phyloP scores from a whole-genome alignment of 2,888 invertebrate genomes.

The Lithodes maja region DNA sequence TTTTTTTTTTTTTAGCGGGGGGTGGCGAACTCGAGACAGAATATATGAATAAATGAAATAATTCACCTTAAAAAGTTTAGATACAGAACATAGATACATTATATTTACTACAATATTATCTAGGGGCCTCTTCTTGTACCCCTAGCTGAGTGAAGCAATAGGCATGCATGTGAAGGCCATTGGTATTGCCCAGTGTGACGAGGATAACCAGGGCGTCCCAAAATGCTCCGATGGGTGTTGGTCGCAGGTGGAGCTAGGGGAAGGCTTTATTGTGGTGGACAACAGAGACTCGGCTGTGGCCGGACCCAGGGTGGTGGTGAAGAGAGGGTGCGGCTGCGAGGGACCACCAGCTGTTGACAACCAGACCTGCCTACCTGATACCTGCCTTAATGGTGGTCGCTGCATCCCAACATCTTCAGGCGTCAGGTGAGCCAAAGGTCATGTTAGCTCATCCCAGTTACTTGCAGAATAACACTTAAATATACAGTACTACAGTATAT shows the following conservation, averaged over 20 bases:
- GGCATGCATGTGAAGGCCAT: conserved; percentile 6
- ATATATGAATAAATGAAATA: too few relatives aligned
- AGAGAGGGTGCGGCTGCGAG: conserved; percentile 48
- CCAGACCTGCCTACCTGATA: conserved; percentile 73
- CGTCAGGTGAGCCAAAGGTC: not conserved
- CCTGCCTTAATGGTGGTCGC: conserved; percentile 68
- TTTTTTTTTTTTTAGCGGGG: too few relatives aligned
- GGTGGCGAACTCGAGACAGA: too few relatives aligned
- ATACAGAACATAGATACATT: too few relatives aligned
- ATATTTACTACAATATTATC: too few relatives aligned
- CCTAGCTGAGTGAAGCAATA: not conserved
- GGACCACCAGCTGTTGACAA: not conserved
- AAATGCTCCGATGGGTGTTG: conserved; percentile 43
- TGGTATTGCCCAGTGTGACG: not conserved
- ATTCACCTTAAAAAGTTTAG: too few relatives aligned
- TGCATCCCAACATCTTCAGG: conserved; percentile 30
- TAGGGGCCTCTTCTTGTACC: not conserved
- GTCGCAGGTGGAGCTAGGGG: conserved; percentile 28
- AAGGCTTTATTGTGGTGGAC: conserved; percentile 50
- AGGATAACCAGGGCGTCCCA: not conserved
- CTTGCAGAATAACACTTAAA: too few relatives aligned
- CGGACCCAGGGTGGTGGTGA: conserved; percentile 47
- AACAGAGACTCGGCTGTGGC: conserved; percentile 41
- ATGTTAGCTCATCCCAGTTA: not conserved
- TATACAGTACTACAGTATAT: too few relatives aligned